Base-by-base conservation (phyloP, 2,113 vertebrate species). In the Oreochromis spilurus region DNA sequence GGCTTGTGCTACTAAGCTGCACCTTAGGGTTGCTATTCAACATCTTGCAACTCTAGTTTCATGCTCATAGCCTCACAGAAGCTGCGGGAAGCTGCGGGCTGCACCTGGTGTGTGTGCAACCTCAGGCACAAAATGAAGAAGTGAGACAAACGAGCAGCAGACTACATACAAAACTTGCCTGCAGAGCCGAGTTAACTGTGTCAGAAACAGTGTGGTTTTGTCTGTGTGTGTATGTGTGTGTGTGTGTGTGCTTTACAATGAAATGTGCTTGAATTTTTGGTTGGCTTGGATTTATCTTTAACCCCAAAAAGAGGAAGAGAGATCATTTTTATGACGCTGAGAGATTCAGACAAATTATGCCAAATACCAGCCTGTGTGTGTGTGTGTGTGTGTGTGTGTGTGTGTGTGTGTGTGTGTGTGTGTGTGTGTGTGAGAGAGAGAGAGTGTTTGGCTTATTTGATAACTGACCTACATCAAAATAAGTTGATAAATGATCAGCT, bases 71-170 rank as follows among this genome's bases (percentile, higher is more conserved):
- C 40, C 50, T 53, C 21, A 65, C 70, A 81, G 48, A 54, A 4
- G 80, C 81, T 87, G 65, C 4, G 72, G 79, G 48, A 58, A 4
- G 77, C 83, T 87, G 65, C 3, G 79, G 79, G 48, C 87, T 93
- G 93, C 90, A 93, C 89, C 93, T 93, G 93, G 40, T 57, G 60
- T 55, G 79, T 85, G 89, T 90, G 81, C 60, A 83, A 81, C 78
- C 89, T 92, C 84, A 67, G 60, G 31, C 4, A 9, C 86, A 84
- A 91, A 92, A 92, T 87, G 85, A 93, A 93, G 93, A 94, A 91
- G 89, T 93, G 92, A 94, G 88, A 94, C 12, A 55, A 87, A 84
- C 5, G 70, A 78, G 31, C 53, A 87, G 82, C 24, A 6, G 55
- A 79, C 31, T 17, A 82, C 81, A 19, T 7, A 70, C 52, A 38